These are phyloP conservation scores for Chrysogorgia sp. DNA, from an alignment of 92 coral and sea anemone genomes.

Conservation along the genomic window DNA sequence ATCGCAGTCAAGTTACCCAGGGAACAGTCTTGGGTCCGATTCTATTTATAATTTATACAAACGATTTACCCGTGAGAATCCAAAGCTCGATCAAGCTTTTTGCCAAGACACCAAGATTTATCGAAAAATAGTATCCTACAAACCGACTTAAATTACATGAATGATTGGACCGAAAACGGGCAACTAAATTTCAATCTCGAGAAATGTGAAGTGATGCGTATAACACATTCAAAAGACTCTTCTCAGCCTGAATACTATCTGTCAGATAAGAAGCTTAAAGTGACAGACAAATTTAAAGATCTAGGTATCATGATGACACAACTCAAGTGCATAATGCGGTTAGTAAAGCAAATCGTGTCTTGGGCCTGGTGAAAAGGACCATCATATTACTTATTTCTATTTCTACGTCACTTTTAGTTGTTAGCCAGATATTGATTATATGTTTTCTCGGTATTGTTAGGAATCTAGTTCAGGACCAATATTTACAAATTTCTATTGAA, in stretches of 20 bases:
- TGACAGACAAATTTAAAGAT: no score
- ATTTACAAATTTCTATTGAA: no score
- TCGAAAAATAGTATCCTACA: slow-evolving; percentile 17
- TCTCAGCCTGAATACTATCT: neutral
- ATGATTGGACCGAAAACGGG: slow-evolving; percentile 54
- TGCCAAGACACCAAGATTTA: slow-evolving; percentile 47
- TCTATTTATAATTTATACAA: slow-evolving; percentile 29
- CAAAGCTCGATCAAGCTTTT: no score
- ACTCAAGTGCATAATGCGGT: slow-evolving; percentile 35
- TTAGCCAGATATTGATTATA: no score
- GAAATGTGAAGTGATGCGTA: slow-evolving; percentile 57
- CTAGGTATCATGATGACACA: no score
- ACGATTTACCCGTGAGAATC: no score
- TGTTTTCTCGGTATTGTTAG: no score
- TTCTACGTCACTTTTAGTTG: no score
- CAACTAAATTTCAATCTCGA: slow-evolving; percentile 45
- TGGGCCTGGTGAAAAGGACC: slow-evolving; percentile 45
- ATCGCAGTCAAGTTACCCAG: slow-evolving; percentile 31
- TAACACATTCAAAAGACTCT: neutral
- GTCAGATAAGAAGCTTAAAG: no score
- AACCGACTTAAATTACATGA: slow-evolving; percentile 31
- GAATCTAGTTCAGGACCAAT: no score
- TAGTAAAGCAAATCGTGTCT: slow-evolving; percentile 47
- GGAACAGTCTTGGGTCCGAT: slow-evolving; percentile 51
- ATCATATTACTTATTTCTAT: no score